Conservation (phyloP, 2,797 vertebrate genomes). For the Percopsis omiscomaycus region DNA sequence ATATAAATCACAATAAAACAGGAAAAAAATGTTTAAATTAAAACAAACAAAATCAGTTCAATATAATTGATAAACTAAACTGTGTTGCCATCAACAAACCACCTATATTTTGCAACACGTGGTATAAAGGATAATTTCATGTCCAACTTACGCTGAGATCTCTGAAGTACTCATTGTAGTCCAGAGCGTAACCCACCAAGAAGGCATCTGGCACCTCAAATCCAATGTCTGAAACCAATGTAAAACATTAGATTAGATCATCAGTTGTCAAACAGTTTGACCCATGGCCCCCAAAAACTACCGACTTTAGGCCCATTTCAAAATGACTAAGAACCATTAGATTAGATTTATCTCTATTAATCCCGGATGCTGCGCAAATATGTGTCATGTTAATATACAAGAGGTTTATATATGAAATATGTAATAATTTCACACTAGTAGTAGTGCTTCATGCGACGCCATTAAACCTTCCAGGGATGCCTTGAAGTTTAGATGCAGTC, state of each 20-base stretch:
- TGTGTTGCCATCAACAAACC: no score
- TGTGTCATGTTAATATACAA: no score
- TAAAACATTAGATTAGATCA: neutral
- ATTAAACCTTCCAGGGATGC: neutral
- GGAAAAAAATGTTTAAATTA: neutral
- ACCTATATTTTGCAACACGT: neutral
- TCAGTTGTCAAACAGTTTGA: neutral
- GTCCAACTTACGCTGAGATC: constrained; percentile 81
- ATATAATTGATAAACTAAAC: no score
- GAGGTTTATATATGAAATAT: no score
- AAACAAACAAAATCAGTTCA: no score
- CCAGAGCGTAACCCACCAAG: constrained; percentile 83
- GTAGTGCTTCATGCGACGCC: neutral
- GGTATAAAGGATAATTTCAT: neutral
- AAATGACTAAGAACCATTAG: no score
- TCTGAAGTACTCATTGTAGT: constrained; percentile 87
- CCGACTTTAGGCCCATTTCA: no score
- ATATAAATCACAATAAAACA: neutral
- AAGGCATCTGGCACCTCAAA: constrained; percentile 85
- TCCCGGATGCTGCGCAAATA: no score
- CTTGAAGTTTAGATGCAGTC: neutral
- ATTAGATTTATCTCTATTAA: no score
- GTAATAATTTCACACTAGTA: no score
- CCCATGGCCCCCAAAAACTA: no score
- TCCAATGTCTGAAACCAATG: constrained; percentile 76